These are phyloP conservation scores for Rynchops niger DNA, from an alignment of 2,113 vertebrate species.

Conservation along the genomic window DNA sequence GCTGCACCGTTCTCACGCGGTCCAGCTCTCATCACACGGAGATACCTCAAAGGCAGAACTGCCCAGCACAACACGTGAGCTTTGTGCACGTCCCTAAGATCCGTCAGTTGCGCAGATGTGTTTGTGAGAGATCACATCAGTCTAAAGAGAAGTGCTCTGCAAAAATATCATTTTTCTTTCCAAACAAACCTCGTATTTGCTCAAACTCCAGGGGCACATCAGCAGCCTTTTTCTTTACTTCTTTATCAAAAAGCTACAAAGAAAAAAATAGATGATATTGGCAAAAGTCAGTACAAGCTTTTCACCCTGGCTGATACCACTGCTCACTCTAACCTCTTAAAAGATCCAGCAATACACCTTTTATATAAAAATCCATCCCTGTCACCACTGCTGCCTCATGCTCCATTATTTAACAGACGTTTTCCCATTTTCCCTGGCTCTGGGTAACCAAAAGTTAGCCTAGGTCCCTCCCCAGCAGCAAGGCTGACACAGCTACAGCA, in stretches of 20 bases:
- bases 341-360: not conserved
- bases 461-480: not conserved
- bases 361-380: not conserved
- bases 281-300: not conserved
- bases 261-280: not conserved
- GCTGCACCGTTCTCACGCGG: not conserved
- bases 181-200: constrained; percentile 78
- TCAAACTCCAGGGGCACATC: constrained; percentile 86
- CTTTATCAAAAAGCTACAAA: constrained; percentile 86
- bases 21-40: not conserved
- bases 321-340: not conserved
- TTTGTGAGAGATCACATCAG: constrained; percentile 24
- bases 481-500: rapidly evolving
- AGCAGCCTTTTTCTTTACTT: constrained; percentile 77
- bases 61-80: not conserved
- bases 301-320: not conserved
- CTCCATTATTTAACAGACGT: not conserved
- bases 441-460: not conserved
- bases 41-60: not conserved
- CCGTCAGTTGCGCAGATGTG: not conserved
- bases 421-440: not conserved
- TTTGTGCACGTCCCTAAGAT: not conserved
- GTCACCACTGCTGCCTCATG: not conserved
- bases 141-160: constrained; percentile 82
- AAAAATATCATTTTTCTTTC: constrained; percentile 76